phyloP scores from a whole-genome alignment of 2,113 vertebrate genomes.

The Hippocampus abdominalis region DNA sequence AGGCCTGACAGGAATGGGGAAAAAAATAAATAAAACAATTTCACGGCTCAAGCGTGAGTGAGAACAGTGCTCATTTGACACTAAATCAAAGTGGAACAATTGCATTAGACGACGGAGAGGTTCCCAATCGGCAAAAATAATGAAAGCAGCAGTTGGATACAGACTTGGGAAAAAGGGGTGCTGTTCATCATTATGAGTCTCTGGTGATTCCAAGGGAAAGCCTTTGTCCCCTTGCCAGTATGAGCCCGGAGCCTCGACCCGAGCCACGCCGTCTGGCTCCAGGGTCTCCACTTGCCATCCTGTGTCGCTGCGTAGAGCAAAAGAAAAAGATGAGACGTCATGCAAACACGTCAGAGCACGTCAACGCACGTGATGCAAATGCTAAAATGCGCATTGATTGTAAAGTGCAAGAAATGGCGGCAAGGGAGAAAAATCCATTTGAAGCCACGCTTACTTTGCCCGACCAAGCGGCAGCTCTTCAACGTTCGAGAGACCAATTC shows the following conservation, averaged over 20 bases:
- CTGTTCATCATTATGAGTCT: constrained; percentile 10
- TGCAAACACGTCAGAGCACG: not conserved
- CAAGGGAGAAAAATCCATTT: not conserved
- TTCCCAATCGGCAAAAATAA: constrained; percentile 20
- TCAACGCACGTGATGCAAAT: not conserved
- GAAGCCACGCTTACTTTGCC: not conserved
- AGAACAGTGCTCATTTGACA: constrained; percentile 53
- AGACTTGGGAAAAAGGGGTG: not conserved
- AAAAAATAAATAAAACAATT: constrained; percentile 39
- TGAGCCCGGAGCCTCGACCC: constrained; percentile 12
- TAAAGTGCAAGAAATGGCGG: not conserved
- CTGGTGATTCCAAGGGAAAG: constrained; percentile 9
- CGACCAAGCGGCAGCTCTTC: not conserved
- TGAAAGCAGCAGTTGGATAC: not conserved
- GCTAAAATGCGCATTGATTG: not conserved
- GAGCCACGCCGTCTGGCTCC: constrained; percentile 19
- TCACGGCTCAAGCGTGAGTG: constrained; percentile 43
- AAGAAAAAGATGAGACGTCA: not conserved
- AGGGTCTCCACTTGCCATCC: constrained; percentile 18
- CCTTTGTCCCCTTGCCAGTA: constrained; percentile 17
- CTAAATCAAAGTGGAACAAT: constrained; percentile 48
- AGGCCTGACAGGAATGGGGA: constrained; percentile 29
- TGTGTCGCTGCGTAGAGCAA: not conserved
- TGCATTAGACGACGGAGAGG: constrained; percentile 34
- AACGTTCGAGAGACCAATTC: not conserved